Evolutionary conservation across 2,797 vertebrate species (phyloP), one percentile per base, ranked within the genome.

Genomic region (Stomatorhinus walkeri): DNA sequence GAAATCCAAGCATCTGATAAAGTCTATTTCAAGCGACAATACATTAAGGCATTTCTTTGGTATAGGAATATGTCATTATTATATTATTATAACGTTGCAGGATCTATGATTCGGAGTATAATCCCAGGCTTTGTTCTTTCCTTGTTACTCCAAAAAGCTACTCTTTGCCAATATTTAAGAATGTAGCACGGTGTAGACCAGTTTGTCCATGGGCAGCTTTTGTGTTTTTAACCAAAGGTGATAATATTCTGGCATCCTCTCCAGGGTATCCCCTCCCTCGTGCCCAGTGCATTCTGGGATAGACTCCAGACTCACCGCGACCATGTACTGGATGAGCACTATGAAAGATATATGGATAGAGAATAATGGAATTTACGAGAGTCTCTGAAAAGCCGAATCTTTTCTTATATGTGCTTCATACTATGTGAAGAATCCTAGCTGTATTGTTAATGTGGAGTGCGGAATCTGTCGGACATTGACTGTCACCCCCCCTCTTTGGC

Each of bases 1-100:
- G 40, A 46, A 81, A 81, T 81, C 76, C 40, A 46, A 81, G 19
- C 40, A 46, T 81, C 76, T 81, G 76, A 81, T 81, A 81, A 81
- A 81, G 40, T 81, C 76, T 46, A 32, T 81, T 81, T 81, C 76
- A 81, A 81, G 76, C 76, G 6, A 46, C 40, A 46, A 43, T 81
- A 81, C 76, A 81, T 46, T 46, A 46, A 46, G 6, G 19, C 40
- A 9, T 81, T 81, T 46, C 40, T 81, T 46, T 81, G 76, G 76
- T 81, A 81, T 81, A 81, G 19, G 40, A 46, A 46, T 76, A 76
- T 40, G 68, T 76, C 32, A 40, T 76, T 76, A 76, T 40, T 72
- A 72, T 72, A 72, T 46, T 46, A 76, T 16, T 76, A 40, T 40
- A 81, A 81, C 76, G 9, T 81, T 43, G 40, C 76, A 43, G 3